Percentiles rank a stretch among this genome's conserved stretches.
Evolutionary conservation across 2,797 vertebrate genomes (phyloP).

Genomic region (Coccyzus lansbergi): DNA sequence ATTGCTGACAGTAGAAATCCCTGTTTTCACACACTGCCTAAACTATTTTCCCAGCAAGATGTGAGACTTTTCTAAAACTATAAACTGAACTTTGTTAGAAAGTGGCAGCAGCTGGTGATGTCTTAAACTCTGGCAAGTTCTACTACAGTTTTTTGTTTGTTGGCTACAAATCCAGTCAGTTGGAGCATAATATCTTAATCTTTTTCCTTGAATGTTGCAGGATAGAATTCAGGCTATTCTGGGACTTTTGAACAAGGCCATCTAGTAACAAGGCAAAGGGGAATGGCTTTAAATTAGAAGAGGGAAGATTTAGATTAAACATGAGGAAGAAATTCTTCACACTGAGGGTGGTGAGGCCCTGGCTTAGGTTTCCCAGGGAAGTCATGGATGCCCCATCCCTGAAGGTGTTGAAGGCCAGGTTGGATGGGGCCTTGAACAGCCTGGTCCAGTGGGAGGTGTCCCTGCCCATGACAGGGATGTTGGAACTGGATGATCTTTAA

Average conservation of each 20-base stretch:
- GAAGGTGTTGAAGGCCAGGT: too few species aligned
- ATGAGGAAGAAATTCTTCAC: too few species aligned
- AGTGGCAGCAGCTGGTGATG: background rate
- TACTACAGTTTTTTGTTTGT: background rate
- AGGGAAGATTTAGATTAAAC: too few species aligned
- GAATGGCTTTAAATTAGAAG: too few species aligned
- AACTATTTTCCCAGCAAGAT: background rate
- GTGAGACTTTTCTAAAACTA: background rate
- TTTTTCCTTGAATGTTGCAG: background rate
- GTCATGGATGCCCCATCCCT: too few species aligned
- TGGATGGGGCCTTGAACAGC: too few species aligned
- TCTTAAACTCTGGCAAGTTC: background rate
- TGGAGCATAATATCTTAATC: background rate
- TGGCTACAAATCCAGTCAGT: background rate
- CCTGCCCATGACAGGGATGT: too few species aligned
- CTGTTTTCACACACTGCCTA: rapidly evolving
- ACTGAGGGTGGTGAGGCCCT: too few species aligned
- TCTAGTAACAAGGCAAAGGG: too few species aligned
- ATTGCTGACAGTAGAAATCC: background rate
- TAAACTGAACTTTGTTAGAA: background rate
- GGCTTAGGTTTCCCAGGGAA: too few species aligned
- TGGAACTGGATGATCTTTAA: too few species aligned
- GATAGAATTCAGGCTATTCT: background rate
- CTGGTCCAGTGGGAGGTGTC: too few species aligned
- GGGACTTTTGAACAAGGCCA: background rate